Conservation (phyloP, 2,113 vertebrate genomes). For the Lepus timidus region DNA sequence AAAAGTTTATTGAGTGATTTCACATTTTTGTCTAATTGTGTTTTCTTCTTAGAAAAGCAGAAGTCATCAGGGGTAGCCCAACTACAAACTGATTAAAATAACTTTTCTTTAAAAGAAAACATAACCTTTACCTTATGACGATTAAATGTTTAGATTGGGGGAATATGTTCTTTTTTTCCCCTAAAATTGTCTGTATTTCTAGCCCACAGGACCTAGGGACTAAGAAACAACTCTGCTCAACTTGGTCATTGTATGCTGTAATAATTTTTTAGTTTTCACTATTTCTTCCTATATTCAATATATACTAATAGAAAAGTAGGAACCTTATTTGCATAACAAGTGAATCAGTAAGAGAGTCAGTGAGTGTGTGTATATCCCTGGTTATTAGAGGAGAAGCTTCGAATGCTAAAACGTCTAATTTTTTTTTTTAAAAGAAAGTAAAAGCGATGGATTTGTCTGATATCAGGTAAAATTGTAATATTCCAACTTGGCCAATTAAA, state of each 20-base stretch:
- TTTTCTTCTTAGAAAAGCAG: slow-evolving; percentile 59
- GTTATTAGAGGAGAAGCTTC: not conserved
- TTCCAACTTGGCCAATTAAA: not conserved
- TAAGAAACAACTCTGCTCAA: not conserved
- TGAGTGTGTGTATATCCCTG: not conserved
- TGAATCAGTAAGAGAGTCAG: not conserved
- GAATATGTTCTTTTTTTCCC: not conserved
- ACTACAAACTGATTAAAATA: slow-evolving; percentile 52
- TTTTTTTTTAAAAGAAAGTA: not conserved
- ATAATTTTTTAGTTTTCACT: not conserved
- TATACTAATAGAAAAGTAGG: not conserved
- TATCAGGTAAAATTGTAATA: not conserved
- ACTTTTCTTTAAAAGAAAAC: slow-evolving; percentile 16
- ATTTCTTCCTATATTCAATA: not conserved
- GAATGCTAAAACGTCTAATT: not conserved
- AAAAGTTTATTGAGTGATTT: slow-evolving; percentile 63
- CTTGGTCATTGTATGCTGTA: not conserved
- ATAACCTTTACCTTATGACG: slow-evolving; percentile 33
- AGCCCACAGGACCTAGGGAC: not conserved
- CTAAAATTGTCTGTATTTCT: not conserved
- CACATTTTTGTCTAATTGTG: slow-evolving; percentile 64
- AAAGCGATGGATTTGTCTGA: not conserved
- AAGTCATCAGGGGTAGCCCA: slow-evolving; percentile 31
- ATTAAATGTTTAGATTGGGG: slow-evolving; percentile 13
- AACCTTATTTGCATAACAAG: not conserved